Conservation (phyloP, 2,113 vertebrate species). For the Baryphthengus martii region DNA sequence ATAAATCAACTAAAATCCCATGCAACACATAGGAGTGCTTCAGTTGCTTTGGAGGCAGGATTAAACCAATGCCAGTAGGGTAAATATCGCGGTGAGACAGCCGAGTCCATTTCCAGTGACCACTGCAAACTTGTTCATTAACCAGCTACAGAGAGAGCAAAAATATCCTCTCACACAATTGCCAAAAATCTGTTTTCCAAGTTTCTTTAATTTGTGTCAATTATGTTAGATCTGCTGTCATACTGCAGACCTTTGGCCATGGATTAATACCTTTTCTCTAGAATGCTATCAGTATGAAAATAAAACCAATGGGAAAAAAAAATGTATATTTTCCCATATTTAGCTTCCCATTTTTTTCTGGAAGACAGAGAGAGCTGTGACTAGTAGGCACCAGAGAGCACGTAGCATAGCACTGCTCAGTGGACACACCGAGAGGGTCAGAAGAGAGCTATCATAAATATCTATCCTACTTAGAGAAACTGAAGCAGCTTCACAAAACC, state of each 20-base stretch:
- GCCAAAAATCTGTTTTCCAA: background rate
- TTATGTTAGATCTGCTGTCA: background rate
- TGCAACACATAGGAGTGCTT: background rate
- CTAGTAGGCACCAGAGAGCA: no score
- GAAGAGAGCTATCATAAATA: background rate
- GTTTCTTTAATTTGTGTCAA: background rate
- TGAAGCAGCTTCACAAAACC: background rate
- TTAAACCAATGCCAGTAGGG: background rate
- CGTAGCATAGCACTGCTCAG: fast-evolving
- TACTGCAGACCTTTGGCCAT: background rate
- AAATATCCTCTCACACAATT: background rate
- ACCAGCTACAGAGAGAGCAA: background rate
- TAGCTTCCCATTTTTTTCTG: background rate
- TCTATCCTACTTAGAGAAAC: background rate
- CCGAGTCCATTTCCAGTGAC: background rate
- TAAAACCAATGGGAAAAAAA: background rate
- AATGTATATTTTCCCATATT: background rate
- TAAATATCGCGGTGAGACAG: background rate
- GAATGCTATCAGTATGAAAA: background rate
- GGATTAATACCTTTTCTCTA: background rate
- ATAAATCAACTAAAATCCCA: background rate
- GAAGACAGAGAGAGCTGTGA: background rate
- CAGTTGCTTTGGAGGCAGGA: background rate
- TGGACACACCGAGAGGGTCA: background rate
- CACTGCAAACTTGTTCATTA: background rate